A percentile compares a stretch with the other conserved stretches of the same genome.
phyloP scores from a whole-genome alignment of 2,797 vertebrate species.

The Typhlichthys eigenmanni region DNA sequence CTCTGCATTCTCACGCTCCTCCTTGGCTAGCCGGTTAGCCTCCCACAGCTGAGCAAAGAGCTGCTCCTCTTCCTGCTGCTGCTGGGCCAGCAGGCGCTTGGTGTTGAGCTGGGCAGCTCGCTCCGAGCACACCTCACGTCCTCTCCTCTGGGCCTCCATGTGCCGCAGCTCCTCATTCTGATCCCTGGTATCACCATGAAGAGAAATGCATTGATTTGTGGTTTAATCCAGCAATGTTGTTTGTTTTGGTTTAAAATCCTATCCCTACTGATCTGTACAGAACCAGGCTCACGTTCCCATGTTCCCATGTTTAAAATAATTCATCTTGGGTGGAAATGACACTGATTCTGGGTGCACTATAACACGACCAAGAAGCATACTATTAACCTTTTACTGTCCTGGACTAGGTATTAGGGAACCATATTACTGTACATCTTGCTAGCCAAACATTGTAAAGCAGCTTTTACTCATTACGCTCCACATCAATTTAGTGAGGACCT shows the following conservation, averaged over 20 bases:
- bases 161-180: constrained; percentile 78
- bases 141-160: constrained; percentile 28
- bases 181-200: constrained; percentile 52
- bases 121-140: constrained; percentile 73
- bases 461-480: too few species aligned
- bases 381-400: not conserved
- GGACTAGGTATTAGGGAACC: too few species aligned
- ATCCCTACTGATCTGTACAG: not conserved
- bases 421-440: too few species aligned
- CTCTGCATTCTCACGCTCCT: constrained; percentile 55
- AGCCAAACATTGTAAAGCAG: too few species aligned
- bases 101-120: constrained; percentile 75
- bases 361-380: too few species aligned
- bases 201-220: not conserved
- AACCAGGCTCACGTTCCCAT: not conserved
- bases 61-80: constrained; percentile 73
- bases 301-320: too few species aligned
- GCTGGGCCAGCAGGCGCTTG: constrained; percentile 61
- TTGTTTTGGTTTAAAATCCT: not conserved
- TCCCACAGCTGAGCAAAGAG: constrained; percentile 81
- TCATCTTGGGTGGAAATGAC: too few species aligned
- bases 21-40: constrained; percentile 79
- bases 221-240: not conserved
- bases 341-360: too few species aligned
- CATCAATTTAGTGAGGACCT: too few species aligned